phyloP scores from a whole-genome alignment of 23 tunicate genomes.

The Oikopleura albicans region DNA sequence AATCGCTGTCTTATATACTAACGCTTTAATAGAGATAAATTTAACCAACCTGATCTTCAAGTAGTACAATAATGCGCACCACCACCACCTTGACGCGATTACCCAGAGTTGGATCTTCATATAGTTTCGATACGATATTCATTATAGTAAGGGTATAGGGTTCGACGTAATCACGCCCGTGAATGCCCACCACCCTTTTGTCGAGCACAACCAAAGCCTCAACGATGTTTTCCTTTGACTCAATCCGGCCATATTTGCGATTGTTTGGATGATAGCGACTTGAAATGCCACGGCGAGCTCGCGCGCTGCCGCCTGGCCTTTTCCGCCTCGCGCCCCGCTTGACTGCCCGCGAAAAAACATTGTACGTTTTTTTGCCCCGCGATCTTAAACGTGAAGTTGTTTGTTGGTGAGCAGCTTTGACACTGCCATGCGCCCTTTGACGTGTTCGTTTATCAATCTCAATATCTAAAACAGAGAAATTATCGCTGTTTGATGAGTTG shows the following conservation, averaged over 20 bases:
- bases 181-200: constrained; percentile 59
- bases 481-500: no score
- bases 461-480: no score
- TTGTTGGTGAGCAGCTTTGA: no score
- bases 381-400: no score
- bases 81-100: constrained; percentile 80
- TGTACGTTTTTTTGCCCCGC: no score
- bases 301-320: no score
- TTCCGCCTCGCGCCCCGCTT: no score
- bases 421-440: no score
- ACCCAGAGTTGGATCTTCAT: constrained; percentile 87
- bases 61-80: constrained; percentile 50
- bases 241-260: not conserved
- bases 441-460: no score
- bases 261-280: not conserved
- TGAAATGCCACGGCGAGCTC: no score
- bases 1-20: not conserved
- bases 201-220: constrained; percentile 85
- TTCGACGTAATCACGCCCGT: constrained; percentile 67
- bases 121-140: constrained; percentile 68
- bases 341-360: no score
- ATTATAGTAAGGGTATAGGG: constrained; percentile 81
- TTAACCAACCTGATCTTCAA: constrained; percentile 98
- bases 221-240: constrained; percentile 39
- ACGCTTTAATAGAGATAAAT: constrained; percentile 16